Evolutionary conservation across 1,140 invertebrate genomes (phyloP), one percentile per base, ranked within the genome.

Genomic region (Drosophila virilis): DNA sequence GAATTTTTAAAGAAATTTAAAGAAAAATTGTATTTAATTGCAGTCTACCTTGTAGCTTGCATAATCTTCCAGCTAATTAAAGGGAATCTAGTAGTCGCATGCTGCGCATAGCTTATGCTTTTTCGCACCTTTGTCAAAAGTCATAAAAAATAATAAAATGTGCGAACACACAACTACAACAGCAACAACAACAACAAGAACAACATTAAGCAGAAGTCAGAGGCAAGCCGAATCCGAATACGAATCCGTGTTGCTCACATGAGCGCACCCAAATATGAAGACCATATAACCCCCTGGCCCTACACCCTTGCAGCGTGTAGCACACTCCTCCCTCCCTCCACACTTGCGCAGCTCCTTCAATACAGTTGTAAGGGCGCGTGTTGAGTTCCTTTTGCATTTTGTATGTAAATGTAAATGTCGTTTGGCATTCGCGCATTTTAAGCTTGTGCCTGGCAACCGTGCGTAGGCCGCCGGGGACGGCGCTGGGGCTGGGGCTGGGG

Each of bases 101-200:
- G 48, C 62, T 52, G 55, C 50, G 32, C 45, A 58, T 70, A 52
- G 57, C 68, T 74, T 75, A 77, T 78, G 75, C 61, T 52, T 71
- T 86, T 74, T 80, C 73, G 67, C 78, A 85, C 66, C 72, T 74
- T 58, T 57, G 67, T 70, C 72, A 70, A 71, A 74, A 74, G 78
- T 89, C 84, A 88, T 88, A 88, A 88, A 88, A 88, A 89, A 88
- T 88, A 88, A 88, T 88, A 88, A 88, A 88, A 86, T 86, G 83
- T 86, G 84, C 79, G 80, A 82, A 68, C 69, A 57, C 57, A 68
- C 70, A 73, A 43, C 62, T 74, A 74, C 74, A 66, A 72, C 80
- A 74, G 70, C 74, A 69, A 78, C 46, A 28, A 51, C 51, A 71
- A 37, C 50, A 69, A 78, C 46, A 28, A 51, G 43, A 71, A 37